Base-by-base conservation (phyloP, 2,888 invertebrate genomes). In the Achlya flavicornis region DNA sequence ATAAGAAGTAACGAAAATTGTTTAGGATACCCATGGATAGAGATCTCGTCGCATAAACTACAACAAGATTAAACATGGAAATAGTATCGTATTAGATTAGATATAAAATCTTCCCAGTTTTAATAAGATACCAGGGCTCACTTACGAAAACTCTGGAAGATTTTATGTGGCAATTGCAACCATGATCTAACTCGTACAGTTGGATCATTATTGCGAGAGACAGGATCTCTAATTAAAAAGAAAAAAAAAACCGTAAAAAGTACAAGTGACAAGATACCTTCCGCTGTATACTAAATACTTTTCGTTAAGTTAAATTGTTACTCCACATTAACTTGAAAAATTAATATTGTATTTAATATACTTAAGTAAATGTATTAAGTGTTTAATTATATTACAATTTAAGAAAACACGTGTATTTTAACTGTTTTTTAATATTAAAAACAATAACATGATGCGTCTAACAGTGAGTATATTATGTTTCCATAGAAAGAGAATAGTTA, bases 341-440 rank as follows among this genome's bases (percentile, higher is more conserved):
- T 75, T 73, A 81, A 81, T 80, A 82, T 78, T 80, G 76, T 83
- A 83, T 43, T 75, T 75, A 70, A 76, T 77, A 75, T 70, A 73
- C 68, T 71, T 87, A 88, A 87, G 82, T 88, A 81, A 83, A 83
- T 88, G 87, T 89, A 86, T 76, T 87, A 84, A 86, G 79, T 88
- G 87, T 89, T 88, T 87, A 83, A 86, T 83, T 79, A 79, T 71
- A 67, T 69, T 65, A 69, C 19, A 19, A 19, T 53, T 53, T 71
- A 73, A 76, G 41, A 76, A 79, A 75, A 80, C 78, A 73, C 80
- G 76, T 80, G 80, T 83, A 85, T 87, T 89, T 87, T 81, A 86
- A 82, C 78, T 83, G 82, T 84, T 86, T 87, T 87, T 83, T 78
- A 79, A 78, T 80, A 82, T 80, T 79, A 80, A 79, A 68, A 77